Evolutionary conservation across 2,797 vertebrate genomes (phyloP).

Genomic region (Delichon dasypus): DNA sequence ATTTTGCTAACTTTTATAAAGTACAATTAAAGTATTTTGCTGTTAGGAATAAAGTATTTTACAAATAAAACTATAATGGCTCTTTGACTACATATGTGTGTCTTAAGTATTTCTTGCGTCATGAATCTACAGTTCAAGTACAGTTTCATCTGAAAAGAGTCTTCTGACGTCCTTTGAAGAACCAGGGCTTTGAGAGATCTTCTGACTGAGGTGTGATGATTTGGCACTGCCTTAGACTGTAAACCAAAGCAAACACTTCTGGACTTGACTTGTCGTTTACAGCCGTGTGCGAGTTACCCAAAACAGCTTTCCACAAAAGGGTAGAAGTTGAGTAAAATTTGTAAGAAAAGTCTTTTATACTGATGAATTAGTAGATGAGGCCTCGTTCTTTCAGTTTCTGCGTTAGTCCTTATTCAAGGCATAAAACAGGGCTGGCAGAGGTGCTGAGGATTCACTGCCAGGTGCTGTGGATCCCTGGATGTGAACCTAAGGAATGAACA

Average conservation of each 20-base stretch:
- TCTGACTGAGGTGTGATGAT: background rate
- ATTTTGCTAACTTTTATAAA: constrained; percentile 59
- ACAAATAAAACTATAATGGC: constrained; percentile 33
- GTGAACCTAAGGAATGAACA: background rate
- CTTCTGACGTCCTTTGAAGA: background rate
- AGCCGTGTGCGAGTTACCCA: background rate
- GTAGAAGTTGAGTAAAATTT: background rate
- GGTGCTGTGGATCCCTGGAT: background rate
- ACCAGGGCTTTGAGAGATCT: background rate
- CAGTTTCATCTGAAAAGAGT: background rate
- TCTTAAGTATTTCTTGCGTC: background rate
- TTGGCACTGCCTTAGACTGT: background rate
- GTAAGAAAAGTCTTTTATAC: background rate
- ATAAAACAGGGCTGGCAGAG: background rate
- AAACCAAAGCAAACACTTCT: background rate
- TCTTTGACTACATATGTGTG: background rate
- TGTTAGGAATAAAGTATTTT: constrained; percentile 60
- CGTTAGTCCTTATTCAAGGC: background rate
- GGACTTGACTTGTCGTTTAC: background rate
- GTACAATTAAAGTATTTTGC: constrained; percentile 49
- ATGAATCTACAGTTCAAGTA: background rate
- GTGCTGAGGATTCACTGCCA: background rate
- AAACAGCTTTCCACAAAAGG: background rate
- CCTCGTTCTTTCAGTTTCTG: background rate
- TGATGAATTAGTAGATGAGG: background rate